A percentile compares a stretch with the other conserved stretches of the same genome.
Evolutionary conservation across 2,797 vertebrate species (phyloP).

Genomic region (Phaenicophaeus curvirostris): DNA sequence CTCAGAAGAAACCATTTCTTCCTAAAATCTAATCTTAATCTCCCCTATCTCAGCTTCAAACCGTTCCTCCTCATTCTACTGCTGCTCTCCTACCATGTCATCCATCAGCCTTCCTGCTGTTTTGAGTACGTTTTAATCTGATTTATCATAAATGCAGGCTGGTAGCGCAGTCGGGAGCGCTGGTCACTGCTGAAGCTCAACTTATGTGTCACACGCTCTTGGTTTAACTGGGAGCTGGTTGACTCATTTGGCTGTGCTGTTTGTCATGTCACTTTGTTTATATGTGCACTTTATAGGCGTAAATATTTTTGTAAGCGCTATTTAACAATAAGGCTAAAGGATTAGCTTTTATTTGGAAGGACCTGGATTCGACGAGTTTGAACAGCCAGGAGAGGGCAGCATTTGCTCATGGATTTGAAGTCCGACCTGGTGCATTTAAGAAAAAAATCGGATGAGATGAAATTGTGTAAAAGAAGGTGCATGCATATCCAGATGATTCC

Average conservation of each 20-base stretch:
- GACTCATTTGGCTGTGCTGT: background rate
- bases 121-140: background rate
- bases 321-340: background rate
- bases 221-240: background rate
- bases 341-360: background rate
- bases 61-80: no score
- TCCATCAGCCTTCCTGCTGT: background rate
- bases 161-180: background rate
- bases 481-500: background rate
- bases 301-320: background rate
- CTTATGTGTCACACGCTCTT: rapidly evolving
- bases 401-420: slow-evolving; percentile 22
- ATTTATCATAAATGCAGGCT: background rate
- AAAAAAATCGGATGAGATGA: background rate
- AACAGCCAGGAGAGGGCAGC: slow-evolving; percentile 81
- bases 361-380: background rate
- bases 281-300: background rate
- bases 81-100: background rate
- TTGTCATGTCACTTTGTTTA: background rate
- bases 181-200: background rate
- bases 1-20: no score
- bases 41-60: no score
- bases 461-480: background rate
- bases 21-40: no score
- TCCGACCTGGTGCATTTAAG: background rate